phyloP scores from a whole-genome alignment of 2,888 invertebrate species.

The Dascillus cervinus region DNA sequence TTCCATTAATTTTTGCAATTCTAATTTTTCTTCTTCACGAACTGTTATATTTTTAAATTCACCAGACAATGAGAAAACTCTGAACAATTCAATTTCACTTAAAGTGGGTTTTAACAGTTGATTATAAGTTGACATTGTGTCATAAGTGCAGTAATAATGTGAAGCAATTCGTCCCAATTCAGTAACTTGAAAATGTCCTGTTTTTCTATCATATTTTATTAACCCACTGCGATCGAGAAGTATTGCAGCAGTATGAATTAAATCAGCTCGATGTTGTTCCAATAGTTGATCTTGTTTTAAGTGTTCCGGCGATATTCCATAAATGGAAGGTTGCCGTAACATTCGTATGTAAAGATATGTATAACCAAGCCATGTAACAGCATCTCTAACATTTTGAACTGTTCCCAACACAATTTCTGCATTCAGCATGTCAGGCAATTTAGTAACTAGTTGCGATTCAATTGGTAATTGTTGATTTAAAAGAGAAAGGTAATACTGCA shows the following conservation, averaged over 20 bases:
- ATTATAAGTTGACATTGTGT: constrained; percentile 95
- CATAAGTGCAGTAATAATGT: constrained; percentile 96
- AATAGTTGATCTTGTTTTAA: constrained; percentile 75
- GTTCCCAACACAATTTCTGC: constrained; percentile 97
- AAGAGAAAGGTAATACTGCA: constrained; percentile 95
- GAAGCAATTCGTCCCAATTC: constrained; percentile 96
- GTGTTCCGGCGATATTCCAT: constrained; percentile 77
- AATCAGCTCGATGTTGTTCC: constrained; percentile 86
- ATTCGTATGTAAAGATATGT: constrained; percentile 95
- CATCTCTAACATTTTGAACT: constrained; percentile 78
- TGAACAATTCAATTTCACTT: constrained; percentile 94
- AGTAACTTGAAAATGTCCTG: constrained; percentile 76
- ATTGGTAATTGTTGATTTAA: constrained; percentile 98
- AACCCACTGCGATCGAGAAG: constrained; percentile 90
- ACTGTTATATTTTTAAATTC: constrained; percentile 94
- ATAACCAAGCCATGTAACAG: constrained; percentile 91
- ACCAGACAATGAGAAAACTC: constrained; percentile 96
- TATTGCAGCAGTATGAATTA: constrained; percentile 90
- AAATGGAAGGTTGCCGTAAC: constrained; percentile 82
- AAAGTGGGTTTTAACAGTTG: constrained; percentile 92
- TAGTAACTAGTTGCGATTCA: constrained; percentile 90
- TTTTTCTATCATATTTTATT: constrained; percentile 90
- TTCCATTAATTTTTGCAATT: constrained; percentile 88
- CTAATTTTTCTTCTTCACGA: constrained; percentile 93
- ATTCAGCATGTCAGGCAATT: constrained; percentile 93